Evolutionary conservation across 2,113 vertebrate species (phyloP).

Genomic region (Procavia capensis): DNA sequence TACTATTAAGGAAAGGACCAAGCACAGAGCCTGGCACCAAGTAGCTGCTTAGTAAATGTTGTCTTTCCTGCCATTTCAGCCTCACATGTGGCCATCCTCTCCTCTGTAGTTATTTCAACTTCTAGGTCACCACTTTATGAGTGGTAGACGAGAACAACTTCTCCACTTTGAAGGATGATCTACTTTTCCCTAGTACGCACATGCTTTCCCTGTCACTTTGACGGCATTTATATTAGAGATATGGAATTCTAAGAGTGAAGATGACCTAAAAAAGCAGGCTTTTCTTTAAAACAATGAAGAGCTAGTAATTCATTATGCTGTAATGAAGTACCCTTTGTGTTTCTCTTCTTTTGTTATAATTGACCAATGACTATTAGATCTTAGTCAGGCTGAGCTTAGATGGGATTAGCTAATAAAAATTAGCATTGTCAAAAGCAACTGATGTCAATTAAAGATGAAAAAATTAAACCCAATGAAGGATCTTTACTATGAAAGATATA

Average conservation of each 20-base stretch:
- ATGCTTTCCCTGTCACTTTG: slow-evolving; percentile 33
- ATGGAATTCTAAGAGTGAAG: slow-evolving; percentile 40
- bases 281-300: slow-evolving; percentile 37
- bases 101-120: slow-evolving; percentile 9
- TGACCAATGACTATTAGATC: background rate
- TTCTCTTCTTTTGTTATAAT: slow-evolving; percentile 49
- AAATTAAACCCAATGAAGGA: slow-evolving; percentile 1
- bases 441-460: slow-evolving; percentile 2
- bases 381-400: slow-evolving; percentile 7
- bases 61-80: background rate
- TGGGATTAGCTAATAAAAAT: slow-evolving; percentile 50
- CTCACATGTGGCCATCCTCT: background rate
- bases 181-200: slow-evolving; percentile 35
- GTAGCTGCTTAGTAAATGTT: background rate
- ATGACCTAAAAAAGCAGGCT: slow-evolving; percentile 33
- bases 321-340: background rate
- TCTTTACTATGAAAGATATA: slow-evolving; percentile 23
- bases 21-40: background rate
- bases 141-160: background rate
- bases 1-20: background rate
- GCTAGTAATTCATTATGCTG: background rate
- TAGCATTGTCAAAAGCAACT: slow-evolving; percentile 24
- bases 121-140: slow-evolving; percentile 29
- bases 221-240: slow-evolving; percentile 24
- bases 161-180: background rate